These are phyloP conservation scores for Diploptera punctata DNA, from an alignment of 2,888 invertebrate genomes.

Conservation along the genomic window DNA sequence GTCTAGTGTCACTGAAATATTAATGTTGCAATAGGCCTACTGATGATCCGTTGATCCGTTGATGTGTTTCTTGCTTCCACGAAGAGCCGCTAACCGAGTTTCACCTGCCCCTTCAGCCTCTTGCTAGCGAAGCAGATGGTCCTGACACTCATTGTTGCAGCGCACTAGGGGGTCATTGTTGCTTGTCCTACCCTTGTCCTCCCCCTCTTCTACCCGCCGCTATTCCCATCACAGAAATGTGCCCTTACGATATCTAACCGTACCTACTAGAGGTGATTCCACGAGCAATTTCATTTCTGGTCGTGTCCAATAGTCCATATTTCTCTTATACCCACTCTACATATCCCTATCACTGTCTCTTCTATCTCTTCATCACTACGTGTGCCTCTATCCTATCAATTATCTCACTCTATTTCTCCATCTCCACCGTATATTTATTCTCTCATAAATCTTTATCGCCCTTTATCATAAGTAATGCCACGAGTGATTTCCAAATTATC, in stretches of 20 bases:
- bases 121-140: constrained; percentile 8
- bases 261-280: constrained; percentile 10
- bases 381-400: too few species aligned
- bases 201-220: neutral
- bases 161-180: constrained; percentile 2
- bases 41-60: neutral
- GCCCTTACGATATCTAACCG: constrained; percentile 2
- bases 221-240: constrained; percentile 1
- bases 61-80: neutral
- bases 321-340: too few species aligned
- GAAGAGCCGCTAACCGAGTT: neutral
- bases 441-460: too few species aligned
- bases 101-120: constrained; percentile 4
- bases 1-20: too few species aligned
- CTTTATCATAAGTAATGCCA: too few species aligned
- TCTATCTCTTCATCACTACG: too few species aligned
- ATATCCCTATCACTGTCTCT: too few species aligned
- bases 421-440: too few species aligned
- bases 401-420: too few species aligned
- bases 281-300: neutral
- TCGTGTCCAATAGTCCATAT: neutral
- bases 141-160: neutral
- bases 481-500: too few species aligned
- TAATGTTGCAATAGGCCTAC: too few species aligned
- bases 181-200: too few species aligned